Evolutionary conservation across 2,113 vertebrate genomes (phyloP), one percentile per base, ranked within the genome.

Genomic region (Lagopus leucura): DNA sequence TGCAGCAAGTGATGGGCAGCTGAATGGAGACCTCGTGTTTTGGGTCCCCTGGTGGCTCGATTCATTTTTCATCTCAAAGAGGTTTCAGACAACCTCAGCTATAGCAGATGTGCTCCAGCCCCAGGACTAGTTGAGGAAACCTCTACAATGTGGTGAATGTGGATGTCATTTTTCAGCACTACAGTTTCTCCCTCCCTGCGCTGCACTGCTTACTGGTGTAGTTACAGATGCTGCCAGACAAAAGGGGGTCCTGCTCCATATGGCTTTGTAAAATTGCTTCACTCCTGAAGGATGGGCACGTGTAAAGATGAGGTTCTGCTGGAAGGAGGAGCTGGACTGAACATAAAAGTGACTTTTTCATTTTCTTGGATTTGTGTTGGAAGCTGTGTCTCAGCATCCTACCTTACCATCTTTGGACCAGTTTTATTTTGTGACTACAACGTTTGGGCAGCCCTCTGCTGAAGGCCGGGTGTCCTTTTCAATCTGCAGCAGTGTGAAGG

Each of bases 51-150:
- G 8, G 38, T 86, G 65, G 25, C 38, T 90, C 1, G 25, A 28
- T 40, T 25, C 19, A 6, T 91, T 92, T 92, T 57, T 8, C 24
- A 34, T 65, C 40, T 61, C 3, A 1, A 4, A 20, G 36, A 32
- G 21, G 36, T 74, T 91, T 85, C 58, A 57, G 43, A 19, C 6
- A 30, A 3, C 0, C 77, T 32, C 55, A 45, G 20, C 17, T 20
- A 38, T 38, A n/a, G 14, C 28, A 50, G 36, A 45, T 12, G 11
- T 32, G 3, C 32, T 66, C 5, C 3, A 14, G 18, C 1, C 0
- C 55, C 14, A 32, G 34, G 2, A 10, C 38, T 79, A 11, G 25
- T 4, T 43, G 48, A 57, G 48, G 45, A 60, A 78, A 69, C 28
- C 19, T 77, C 72, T 52, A 63, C 70, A 66, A 45, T 20, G 9